These are phyloP conservation scores for Homarus americanus DNA, from an alignment of 1,140 invertebrate species.

Conservation along the genomic window DNA sequence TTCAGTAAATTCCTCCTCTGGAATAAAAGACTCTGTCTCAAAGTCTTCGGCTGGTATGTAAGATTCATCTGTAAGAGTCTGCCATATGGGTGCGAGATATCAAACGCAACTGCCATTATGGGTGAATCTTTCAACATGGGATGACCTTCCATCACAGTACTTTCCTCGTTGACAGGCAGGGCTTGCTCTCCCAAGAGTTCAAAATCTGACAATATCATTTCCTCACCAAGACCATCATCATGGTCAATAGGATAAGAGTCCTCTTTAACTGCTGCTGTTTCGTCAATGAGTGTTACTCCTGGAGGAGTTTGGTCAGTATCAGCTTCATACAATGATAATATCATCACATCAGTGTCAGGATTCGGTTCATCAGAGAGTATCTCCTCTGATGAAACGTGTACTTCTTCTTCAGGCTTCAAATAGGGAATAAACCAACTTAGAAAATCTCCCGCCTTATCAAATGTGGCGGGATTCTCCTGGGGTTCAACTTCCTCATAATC, in stretches of 20 bases:
- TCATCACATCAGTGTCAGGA: neutral
- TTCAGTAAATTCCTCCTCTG: neutral
- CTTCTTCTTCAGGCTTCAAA: neutral
- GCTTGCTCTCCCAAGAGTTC: neutral
- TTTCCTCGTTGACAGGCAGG: neutral
- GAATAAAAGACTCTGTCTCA: neutral
- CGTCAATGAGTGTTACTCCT: neutral
- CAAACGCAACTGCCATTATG: neutral
- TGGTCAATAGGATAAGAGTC: neutral
- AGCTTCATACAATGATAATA: neutral
- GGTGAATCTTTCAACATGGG: neutral
- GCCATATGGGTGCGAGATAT: neutral
- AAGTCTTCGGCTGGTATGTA: neutral
- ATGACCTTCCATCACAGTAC: neutral
- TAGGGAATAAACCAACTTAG: neutral
- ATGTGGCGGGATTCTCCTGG: neutral
- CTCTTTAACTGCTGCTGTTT: neutral
- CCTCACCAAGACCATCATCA: neutral
- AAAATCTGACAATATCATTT: neutral
- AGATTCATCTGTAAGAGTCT: too few species aligned
- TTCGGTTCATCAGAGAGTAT: neutral
- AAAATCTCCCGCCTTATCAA: neutral
- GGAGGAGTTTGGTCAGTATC: neutral
- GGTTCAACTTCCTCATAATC: neutral
- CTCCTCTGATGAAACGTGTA: neutral